Conservation (phyloP, 2,113 vertebrate species). For the Panthera tigris region DNA sequence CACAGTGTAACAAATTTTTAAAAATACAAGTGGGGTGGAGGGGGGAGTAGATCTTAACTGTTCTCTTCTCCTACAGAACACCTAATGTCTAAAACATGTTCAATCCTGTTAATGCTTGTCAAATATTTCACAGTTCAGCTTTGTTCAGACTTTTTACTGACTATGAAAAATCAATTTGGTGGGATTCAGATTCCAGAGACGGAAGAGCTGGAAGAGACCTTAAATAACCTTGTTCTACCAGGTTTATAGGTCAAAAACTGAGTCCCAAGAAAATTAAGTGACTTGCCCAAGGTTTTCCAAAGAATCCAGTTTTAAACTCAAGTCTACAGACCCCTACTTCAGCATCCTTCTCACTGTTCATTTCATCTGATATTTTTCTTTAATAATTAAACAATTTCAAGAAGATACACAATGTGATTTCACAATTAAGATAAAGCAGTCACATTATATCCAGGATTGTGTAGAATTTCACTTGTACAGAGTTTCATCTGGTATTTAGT, state of each 20-base stretch:
- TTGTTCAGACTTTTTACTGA: slow-evolving; percentile 69
- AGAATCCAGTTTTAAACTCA: neutral
- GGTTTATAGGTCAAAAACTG: neutral
- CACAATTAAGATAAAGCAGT: slow-evolving; percentile 57
- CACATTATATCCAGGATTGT: slow-evolving; percentile 18
- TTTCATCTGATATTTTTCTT: slow-evolving; percentile 34
- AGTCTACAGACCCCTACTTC: neutral
- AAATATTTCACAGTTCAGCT: slow-evolving; percentile 76
- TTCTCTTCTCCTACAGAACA: slow-evolving; percentile 72
- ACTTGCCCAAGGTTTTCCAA: neutral
- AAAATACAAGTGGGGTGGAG: slow-evolving; percentile 35
- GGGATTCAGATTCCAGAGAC: slow-evolving; percentile 61
- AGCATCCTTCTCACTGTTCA: neutral
- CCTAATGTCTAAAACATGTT: slow-evolving; percentile 67
- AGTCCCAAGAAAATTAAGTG: neutral
- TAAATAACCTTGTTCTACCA: slow-evolving; percentile 65
- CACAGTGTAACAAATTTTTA: slow-evolving; percentile 62
- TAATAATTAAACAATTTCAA: slow-evolving; percentile 59
- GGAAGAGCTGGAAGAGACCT: slow-evolving; percentile 56
- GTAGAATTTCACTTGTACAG: slow-evolving; percentile 35
- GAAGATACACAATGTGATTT: slow-evolving; percentile 41
- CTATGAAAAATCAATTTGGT: slow-evolving; percentile 75
- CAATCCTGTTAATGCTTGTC: slow-evolving; percentile 76
- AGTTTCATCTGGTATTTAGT: slow-evolving; percentile 50
- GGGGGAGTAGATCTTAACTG: slow-evolving; percentile 53